phyloP scores from a whole-genome alignment of 2,888 invertebrate species.

The Ophion obscuratus region DNA sequence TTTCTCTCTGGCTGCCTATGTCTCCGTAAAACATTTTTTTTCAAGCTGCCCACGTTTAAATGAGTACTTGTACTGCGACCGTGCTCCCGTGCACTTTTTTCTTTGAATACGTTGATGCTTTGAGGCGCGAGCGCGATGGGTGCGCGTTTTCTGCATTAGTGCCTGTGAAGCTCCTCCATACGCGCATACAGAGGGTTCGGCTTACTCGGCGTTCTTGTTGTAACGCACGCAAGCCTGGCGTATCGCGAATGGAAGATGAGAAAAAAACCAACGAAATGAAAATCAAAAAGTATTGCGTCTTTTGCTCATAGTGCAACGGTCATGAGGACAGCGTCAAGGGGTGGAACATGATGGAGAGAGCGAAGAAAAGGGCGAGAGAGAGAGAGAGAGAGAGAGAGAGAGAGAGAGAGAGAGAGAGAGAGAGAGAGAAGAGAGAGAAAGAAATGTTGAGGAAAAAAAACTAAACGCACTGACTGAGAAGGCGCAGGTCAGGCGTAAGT shows the following conservation, averaged over 20 bases:
- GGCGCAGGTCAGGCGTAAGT: constrained; percentile 62
- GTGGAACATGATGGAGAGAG: constrained; percentile 20
- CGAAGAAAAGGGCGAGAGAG: neutral
- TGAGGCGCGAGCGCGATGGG: constrained; percentile 53
- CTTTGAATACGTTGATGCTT: constrained; percentile 66
- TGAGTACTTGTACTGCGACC: constrained; percentile 53
- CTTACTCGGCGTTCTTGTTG: constrained; percentile 11
- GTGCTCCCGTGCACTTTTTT: constrained; percentile 47
- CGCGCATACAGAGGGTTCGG: constrained; percentile 31
- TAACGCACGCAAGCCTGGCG: constrained; percentile 36
- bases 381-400: neutral
- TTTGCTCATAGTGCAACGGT: constrained; percentile 52
- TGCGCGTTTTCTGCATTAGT: constrained; percentile 48
- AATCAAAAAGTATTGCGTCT: constrained; percentile 13
- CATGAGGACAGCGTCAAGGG: constrained; percentile 60
- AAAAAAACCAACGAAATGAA: constrained; percentile 1
- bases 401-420: neutral
- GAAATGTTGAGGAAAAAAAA: constrained; percentile 34
- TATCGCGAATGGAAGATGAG: constrained; percentile 56
- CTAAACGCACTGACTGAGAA: constrained; percentile 53
- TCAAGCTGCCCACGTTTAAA: constrained; percentile 43
- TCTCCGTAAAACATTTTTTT: constrained; percentile 32
- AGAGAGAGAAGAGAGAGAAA: neutral
- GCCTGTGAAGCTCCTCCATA: neutral
- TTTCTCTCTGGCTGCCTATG: neutral